These are phyloP conservation scores for Psettodes erumei DNA, from an alignment of 2,113 vertebrate genomes.

Conservation along the genomic window DNA sequence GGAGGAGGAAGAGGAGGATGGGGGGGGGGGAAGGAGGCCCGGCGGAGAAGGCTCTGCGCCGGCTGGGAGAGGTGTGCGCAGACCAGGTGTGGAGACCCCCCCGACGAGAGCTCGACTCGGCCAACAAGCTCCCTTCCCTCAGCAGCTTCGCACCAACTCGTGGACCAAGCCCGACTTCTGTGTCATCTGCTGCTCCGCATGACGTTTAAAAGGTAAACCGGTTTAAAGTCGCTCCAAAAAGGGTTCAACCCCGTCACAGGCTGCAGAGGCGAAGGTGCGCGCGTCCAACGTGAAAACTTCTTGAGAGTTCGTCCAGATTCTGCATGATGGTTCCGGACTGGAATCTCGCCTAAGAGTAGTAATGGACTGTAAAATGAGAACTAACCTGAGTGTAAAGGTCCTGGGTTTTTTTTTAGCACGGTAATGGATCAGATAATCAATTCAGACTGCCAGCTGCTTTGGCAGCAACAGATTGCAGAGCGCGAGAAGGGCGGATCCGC, in stretches of 20 bases:
- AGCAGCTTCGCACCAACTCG: conserved; percentile 25
- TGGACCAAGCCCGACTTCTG: conserved; percentile 6
- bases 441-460: conserved; percentile 58
- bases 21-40: neutral
- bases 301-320: conserved; percentile 20
- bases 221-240: neutral
- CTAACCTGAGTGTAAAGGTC: conserved; percentile 34
- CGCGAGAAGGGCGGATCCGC: conserved; percentile 51
- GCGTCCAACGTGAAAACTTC: conserved; percentile 4
- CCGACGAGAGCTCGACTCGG: too few relatives aligned
- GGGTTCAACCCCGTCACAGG: too few relatives aligned
- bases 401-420: neutral
- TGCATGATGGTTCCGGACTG: conserved; percentile 15
- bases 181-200: conserved; percentile 35
- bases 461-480: conserved; percentile 63
- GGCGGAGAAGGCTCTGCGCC: conserved; percentile 20
- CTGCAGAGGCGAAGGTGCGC: conserved; percentile 21
- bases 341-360: neutral
- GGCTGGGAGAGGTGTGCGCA: conserved; percentile 21
- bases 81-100: conserved; percentile 51
- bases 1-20: too few relatives aligned
- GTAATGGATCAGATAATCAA: neutral
- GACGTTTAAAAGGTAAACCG: neutral
- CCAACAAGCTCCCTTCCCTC: too few relatives aligned
- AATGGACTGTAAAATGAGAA: neutral